Base-by-base conservation (phyloP, 2,888 invertebrate genomes). In the Caenorhabditis drosophilae region DNA sequence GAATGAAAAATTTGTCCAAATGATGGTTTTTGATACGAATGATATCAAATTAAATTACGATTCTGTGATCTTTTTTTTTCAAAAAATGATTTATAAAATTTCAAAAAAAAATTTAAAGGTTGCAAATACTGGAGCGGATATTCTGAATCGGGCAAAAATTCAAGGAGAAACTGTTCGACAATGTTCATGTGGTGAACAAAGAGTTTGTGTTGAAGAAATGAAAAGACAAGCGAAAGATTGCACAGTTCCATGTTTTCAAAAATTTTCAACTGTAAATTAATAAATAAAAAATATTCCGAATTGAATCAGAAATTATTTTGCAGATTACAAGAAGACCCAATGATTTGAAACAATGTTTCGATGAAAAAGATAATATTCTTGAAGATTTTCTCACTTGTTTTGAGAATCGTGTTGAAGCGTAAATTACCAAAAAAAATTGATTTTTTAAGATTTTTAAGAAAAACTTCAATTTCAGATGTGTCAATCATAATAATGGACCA, bases 101-200 rank as follows among this genome's bases (percentile, higher is more conserved):
- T n/a, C n/a, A 9, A 25, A 11, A 26, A 4, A 36, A 1, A 31
- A 7, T 50, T 47, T 62, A 51, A 58, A 70, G 69, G 56, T 69
- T 25, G 63, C 67, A 16, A 63, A 62, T 25, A 51, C 55, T 25
- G 70, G 70, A 35, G 59, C 53, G 1, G 70, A 70, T 42, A 67
- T 73, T 18, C 38, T 73, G 20, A 59, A 60, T 9, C 54, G 47
- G 16, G 66, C 67, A 6, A 63, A 55, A 26, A 23, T 73, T 1
- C 48, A 54, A 0, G 68, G 68, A 1, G 67, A 68, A 34, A 68
- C 63, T 0, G 70, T 81, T 4, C 42, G 80, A 40, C 79, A 81
- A 55, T 81, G 81, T 58, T 75, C 78, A 16, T 81, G 81, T 58
- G 48, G 55, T 1, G 81, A 81, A 45, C 79, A 81, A 51, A 55